A percentile compares a stretch with the other conserved stretches of the same genome.
phyloP scores from a whole-genome alignment of 2,888 invertebrate genomes.

The Caenorhabditis afra region DNA sequence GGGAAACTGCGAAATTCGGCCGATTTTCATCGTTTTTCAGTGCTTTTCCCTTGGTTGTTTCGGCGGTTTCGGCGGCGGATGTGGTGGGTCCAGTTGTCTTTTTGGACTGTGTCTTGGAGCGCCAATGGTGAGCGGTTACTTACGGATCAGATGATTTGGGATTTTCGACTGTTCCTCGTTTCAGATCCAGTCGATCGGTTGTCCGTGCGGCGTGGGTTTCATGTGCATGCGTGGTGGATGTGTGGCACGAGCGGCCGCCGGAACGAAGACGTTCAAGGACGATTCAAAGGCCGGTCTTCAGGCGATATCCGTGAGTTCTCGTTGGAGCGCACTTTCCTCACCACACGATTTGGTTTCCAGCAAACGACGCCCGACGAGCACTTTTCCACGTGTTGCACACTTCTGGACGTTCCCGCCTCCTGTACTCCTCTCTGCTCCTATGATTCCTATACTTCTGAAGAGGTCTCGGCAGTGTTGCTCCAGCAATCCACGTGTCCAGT shows the following conservation, averaged over 20 bases:
- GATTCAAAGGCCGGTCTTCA: slow-evolving; percentile 9
- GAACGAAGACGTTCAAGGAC: slow-evolving; percentile 62
- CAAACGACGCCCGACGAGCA: slow-evolving; percentile 62
- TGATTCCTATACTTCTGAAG: slow-evolving; percentile 52
- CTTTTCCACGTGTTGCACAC: slow-evolving; percentile 62
- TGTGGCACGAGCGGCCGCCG: slow-evolving; percentile 58
- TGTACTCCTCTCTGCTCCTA: slow-evolving; percentile 58
- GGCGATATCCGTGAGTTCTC: neutral
- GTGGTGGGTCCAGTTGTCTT: slow-evolving; percentile 58
- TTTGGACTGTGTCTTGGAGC: slow-evolving; percentile 60
- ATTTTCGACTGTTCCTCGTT: too few species aligned
- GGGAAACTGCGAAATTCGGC: neutral
- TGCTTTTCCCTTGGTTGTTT: slow-evolving; percentile 61
- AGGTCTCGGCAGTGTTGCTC: slow-evolving; percentile 47
- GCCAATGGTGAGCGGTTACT: slow-evolving; percentile 34
- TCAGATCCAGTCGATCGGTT: slow-evolving; percentile 57
- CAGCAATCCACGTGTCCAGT: slow-evolving; percentile 58
- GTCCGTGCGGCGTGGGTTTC: slow-evolving; percentile 61
- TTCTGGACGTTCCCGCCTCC: slow-evolving; percentile 54
- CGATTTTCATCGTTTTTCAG: slow-evolving; percentile 20
- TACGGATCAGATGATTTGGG: too few species aligned
- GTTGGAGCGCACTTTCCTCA: too few species aligned
- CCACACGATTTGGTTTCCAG: neutral
- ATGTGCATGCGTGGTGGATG: slow-evolving; percentile 64
- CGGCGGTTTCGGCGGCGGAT: slow-evolving; percentile 62